These are phyloP conservation scores for Tigriopus japonicus DNA, from an alignment of 1,140 invertebrate genomes.

Conservation along the genomic window DNA sequence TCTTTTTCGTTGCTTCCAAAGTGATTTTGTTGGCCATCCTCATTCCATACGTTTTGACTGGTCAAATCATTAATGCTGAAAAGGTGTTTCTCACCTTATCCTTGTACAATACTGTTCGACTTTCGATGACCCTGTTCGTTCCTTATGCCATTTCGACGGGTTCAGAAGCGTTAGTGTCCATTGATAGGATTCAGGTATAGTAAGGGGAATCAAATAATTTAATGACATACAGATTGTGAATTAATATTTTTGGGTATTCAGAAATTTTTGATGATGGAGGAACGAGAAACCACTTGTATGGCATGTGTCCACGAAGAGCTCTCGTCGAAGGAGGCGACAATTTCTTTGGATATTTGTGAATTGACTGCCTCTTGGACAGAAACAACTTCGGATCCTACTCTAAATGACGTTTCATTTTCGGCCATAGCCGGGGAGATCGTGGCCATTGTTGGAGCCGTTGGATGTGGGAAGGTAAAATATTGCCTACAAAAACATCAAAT, in stretches of 20 bases:
- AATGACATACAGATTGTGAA: too few species aligned
- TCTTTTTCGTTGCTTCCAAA: conserved; percentile 34
- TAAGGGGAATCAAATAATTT: too few species aligned
- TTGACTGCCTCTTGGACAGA: too few species aligned
- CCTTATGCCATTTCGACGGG: conserved; percentile 44
- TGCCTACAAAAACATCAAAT: too few species aligned
- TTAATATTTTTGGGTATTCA: too few species aligned
- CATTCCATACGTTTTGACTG: conserved; percentile 42
- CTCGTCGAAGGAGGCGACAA: conserved; percentile 35
- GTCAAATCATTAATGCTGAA: conserved; percentile 41
- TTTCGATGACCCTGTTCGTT: conserved; percentile 44
- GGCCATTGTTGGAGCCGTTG: conserved; percentile 53
- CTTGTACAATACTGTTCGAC: conserved; percentile 46
- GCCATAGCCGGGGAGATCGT: conserved; percentile 31
- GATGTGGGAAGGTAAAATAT: conserved; percentile 48
- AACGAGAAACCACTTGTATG: conserved; percentile 18
- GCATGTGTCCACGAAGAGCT: too few species aligned
- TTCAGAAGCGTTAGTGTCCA: conserved; percentile 24
- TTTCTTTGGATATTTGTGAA: conserved; percentile 17
- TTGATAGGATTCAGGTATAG: conserved; percentile 26
- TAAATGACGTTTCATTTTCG: conserved; percentile 17
- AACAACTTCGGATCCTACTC: not conserved
- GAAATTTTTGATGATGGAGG: conserved; percentile 26
- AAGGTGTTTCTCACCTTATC: conserved; percentile 49
- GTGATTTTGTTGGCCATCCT: conserved; percentile 50